Evolutionary conservation across 2,113 vertebrate species (phyloP), one percentile per base, ranked within the genome.

Genomic region (Mohoua ochrocephala): DNA sequence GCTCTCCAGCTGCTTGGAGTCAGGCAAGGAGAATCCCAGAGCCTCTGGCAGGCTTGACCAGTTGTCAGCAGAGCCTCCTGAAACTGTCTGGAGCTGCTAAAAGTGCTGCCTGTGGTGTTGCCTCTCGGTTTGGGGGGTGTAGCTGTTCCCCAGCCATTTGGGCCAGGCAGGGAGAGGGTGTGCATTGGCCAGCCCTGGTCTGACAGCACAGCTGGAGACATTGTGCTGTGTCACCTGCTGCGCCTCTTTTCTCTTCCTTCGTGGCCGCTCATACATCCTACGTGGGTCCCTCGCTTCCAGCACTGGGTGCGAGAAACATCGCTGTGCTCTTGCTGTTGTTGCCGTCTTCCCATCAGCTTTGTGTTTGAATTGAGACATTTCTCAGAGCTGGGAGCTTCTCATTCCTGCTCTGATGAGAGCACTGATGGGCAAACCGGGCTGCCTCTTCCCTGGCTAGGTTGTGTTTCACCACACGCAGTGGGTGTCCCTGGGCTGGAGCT

Each of bases 1-100:
- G 39, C 71, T 93, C 85, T 95, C 78, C 2, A 8, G 52, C 73
- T 91, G 85, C 93, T 87, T 28, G 26, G 49, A 80, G 60, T 35
- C 3, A 2, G 91, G 45, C 16, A 8, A 67, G 74, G 89, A 94
- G 85, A 94, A 68, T 93, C 69, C 49, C 56, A 63, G 68, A 89
- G 63, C 75, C 68, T 60, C 77, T 87, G 69, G 68, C 83, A 93
- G 41, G 53, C 74, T 89, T 88, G 73, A 53, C 68, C 42, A 12
- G 53, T 89, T 89, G 50, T 82, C 44, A 2, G 53, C 67, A 84
- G 50, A 82, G 70, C 52, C 44, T 93, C 10, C 54, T 74, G 9
- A 37, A 87, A 16, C 63, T 3, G 13, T 69, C 39, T 73, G 60
- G 75, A 84, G 75, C 63, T 59, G 68, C 50, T 77, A 10, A 14